Base-by-base conservation (phyloP, 2,888 invertebrate genomes). In the Drosophila kanekoi region DNA sequence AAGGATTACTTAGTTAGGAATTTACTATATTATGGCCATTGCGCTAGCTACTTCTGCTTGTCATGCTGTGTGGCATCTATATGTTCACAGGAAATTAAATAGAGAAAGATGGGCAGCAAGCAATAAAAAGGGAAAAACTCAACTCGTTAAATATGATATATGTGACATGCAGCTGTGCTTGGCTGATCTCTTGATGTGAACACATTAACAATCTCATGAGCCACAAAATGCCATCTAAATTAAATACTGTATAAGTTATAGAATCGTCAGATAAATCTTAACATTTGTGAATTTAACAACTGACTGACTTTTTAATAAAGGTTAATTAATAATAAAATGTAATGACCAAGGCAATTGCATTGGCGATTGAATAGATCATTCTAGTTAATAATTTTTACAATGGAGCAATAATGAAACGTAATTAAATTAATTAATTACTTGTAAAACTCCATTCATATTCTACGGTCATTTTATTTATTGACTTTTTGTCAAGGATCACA, bases 1-100 rank as follows among this genome's bases (percentile, higher is more conserved):
- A 85, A 80, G 83, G 80, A 83, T 83, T 85, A 85, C 77, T 72
- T 78, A 73, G 69, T 67, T 78, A 62, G 76, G 80, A 80, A 82
- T 85, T 85, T 78, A 70, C 78, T 78, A 70, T 80, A 73, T 85
- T 79, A 81, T 71, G 77, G 70, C 58, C 69, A 71, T 54, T 56
- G 51, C 68, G 51, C 68, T 57, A 49, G 65, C 57, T 66, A 56
- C 62, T 70, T 48, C 49, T 62, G 43, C 52, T 61, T 69, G 76
- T 67, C 64, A 70, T 65, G 47, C 40, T 61, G 61, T 32, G 9
- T 47, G 52, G 58, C 62, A 81, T 79, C 62, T 72, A 65, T 69
- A 60, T 48, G 47, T 67, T 23, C 51, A 40, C 48, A 41, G 69
- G 47, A 79, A 81, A 70, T 79, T 59, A 79, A 58, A 76, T 68